Evolutionary conservation across 2,797 vertebrate species (phyloP).

Genomic region (Crenichthys baileyi): DNA sequence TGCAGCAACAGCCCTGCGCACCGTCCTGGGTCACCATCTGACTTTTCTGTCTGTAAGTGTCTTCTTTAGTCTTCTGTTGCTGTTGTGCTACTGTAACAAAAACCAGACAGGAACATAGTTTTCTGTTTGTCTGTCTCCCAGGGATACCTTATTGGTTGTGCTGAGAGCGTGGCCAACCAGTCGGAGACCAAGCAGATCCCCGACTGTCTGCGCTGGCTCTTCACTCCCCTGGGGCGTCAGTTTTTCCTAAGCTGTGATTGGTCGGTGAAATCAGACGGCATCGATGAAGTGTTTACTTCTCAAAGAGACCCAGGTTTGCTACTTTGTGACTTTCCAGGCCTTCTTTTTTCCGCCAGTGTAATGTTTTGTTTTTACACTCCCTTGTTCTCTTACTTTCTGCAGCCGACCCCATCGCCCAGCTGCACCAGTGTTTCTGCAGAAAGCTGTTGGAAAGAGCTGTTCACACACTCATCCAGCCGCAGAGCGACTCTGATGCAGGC

Average conservation of each 20-base stretch:
- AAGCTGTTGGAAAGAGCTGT: conserved; percentile 92
- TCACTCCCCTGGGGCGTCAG: conserved; percentile 92
- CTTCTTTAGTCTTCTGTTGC: neutral
- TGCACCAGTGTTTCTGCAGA: conserved; percentile 95
- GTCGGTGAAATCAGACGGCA: conserved; percentile 87
- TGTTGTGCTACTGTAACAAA: neutral
- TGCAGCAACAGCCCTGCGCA: conserved; percentile 89
- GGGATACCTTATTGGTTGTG: conserved; percentile 92
- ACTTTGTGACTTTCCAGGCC: neutral
- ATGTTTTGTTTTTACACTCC: neutral
- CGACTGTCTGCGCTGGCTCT: conserved; percentile 92
- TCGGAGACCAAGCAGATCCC: conserved; percentile 86
- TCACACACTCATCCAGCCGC: conserved; percentile 92
- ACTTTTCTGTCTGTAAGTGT: conserved; percentile 88
- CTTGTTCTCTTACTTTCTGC: conserved; percentile 14
- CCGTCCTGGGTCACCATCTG: conserved; percentile 83
- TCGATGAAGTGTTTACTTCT: conserved; percentile 88
- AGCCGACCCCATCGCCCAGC: conserved; percentile 95
- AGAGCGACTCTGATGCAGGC: conserved; percentile 76
- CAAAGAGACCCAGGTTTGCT: conserved; percentile 89
- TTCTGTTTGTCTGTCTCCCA: conserved; percentile 56
- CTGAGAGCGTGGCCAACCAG: conserved; percentile 83
- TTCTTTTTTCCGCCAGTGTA: neutral
- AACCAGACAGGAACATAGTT: neutral
- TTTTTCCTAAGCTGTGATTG: conserved; percentile 97